Base-by-base conservation (phyloP, 1,140 invertebrate genomes). In the Acromyrmex heyeri region DNA sequence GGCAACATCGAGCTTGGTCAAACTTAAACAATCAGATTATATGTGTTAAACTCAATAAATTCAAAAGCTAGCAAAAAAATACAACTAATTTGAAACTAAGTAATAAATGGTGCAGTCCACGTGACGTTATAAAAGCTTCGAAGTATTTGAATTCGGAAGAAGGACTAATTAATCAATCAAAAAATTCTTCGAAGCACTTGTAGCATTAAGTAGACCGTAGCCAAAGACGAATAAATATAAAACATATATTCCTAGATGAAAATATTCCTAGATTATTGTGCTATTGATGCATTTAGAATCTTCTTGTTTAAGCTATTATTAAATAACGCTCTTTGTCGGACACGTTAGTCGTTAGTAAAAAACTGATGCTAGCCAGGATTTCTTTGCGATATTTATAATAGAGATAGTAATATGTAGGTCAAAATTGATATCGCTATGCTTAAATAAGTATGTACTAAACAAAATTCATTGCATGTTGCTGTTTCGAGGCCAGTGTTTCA, bases 391-490 rank as follows among this genome's bases (percentile, higher is more conserved):
- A 69, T 75, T 38, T 38, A 57, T 64, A 44, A 50, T 30, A 85
- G 48, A 85, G 3, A 77, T 55, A 77, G n/a, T 50, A 64, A 50
- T 55, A 77, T 64, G 55, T 16, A 53, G 64, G 18, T 75, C 57
- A 85, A 90, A 62, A 38, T 44, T 24, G 38, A 14, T 85, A 85
- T 44, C 44, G 21, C 70, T 81, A 24, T 27, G 21, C 53, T 77
- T 70, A 90, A 75, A 85, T 90, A 90, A 76, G 18, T 70, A 89
- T 86, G 55, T 70, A 82, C 57, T 38, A 81, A 79, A 81, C 16
- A 48, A 73, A 86, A 30, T 81, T 79, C 61, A 90, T 85, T 90
- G 77, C 76, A 50, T 83, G 76, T 90, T 82, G 48, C 65, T 89
- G 44, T 73, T 48, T 48, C 78, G 67, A 87, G 89, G 88, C 85